Evolutionary conservation across 2,888 invertebrate species (phyloP), one percentile per base, ranked within the genome.

Genomic region (Erpobdella octoculata): DNA sequence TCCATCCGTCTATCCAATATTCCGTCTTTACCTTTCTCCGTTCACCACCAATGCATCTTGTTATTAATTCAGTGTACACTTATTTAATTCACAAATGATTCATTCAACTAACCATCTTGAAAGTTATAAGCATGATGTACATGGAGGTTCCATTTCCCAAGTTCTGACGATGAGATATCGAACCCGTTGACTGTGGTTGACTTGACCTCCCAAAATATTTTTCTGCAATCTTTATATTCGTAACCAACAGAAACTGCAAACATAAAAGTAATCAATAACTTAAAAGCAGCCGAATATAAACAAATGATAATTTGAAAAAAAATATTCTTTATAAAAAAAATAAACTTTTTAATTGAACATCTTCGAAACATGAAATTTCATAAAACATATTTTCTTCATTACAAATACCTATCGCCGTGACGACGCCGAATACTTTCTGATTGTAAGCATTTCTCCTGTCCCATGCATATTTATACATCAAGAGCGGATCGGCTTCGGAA

Each of bases 111-210:
- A 90, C 91, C 96, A 86, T 97, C 95, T 81, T 95, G 92, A 87
- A 94, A 94, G 83, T 98, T 97, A 84, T 96, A 96, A 83, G 95
- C 93, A 84, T 99, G 97, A 84, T 97, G 97, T 75, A 96, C 92
- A 82, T 97, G 93, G 71, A 99, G 85, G 61, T 77, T 77, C 75
- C 75, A 77, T 18, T 74, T 73, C 35, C 77, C 77, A 35, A 77
- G 71, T 71, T 71, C 94, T 0, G 96, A 94, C 76, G 95, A 94
- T 79, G 93, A 92, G 67, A 96, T 92, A 83, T 96, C 95, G 84
- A 93, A 94, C 35, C 96, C 96, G 83, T 93, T 91, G 78, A 98
- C 85, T 48, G 91, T 91, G 1, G 93, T 92, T 0, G 93, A 93
- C 83, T 93, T 92, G 3, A 92, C 91, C 78, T 93, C 92, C 97